A percentile compares a stretch with the other conserved stretches of the same genome.
phyloP scores from a whole-genome alignment of 2,113 vertebrate genomes.

The Ellobius talpinus region DNA sequence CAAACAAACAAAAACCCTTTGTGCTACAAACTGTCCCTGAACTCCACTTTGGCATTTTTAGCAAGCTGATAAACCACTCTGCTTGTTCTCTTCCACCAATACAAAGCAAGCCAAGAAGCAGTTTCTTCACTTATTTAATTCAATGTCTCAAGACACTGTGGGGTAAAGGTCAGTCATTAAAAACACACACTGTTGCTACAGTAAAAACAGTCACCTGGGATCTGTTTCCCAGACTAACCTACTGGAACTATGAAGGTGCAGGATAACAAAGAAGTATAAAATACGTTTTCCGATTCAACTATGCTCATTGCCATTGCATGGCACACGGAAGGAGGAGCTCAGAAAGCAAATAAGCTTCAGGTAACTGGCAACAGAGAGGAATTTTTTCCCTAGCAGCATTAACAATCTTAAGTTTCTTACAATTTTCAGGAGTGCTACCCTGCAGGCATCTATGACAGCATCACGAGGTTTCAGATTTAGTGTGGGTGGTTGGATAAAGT shows the following conservation, averaged over 20 bases:
- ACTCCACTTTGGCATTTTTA: slow-evolving; percentile 74
- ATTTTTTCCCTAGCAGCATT: slow-evolving; percentile 26
- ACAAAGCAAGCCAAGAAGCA: slow-evolving; percentile 69
- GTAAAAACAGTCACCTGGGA: slow-evolving; percentile 44
- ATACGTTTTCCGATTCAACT: slow-evolving; percentile 21
- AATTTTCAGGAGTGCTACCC: slow-evolving; percentile 63
- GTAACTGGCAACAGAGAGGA: neutral
- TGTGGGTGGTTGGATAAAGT: slow-evolving; percentile 65
- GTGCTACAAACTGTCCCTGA: slow-evolving; percentile 62
- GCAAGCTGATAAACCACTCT: slow-evolving; percentile 74
- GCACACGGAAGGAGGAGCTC: slow-evolving; percentile 20
- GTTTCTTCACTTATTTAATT: slow-evolving; percentile 74
- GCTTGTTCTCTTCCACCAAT: slow-evolving; percentile 64
- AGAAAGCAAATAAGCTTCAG: slow-evolving; percentile 43
- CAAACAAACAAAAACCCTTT: slow-evolving; percentile 35
- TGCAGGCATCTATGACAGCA: slow-evolving; percentile 61
- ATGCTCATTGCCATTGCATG: neutral
- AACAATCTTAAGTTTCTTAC: slow-evolving; percentile 52
- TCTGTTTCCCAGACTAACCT: slow-evolving; percentile 40
- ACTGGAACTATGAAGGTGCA: slow-evolving; percentile 9
- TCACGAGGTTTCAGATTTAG: slow-evolving; percentile 63
- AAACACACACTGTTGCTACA: slow-evolving; percentile 46
- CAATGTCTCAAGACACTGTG: slow-evolving; percentile 66
- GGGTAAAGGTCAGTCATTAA: slow-evolving; percentile 76
- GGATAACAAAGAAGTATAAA: slow-evolving; percentile 45